Percentiles rank a stretch among this genome's conserved stretches.
phyloP scores from a whole-genome alignment of 2,113 vertebrate species.

The Cygnus atratus region DNA sequence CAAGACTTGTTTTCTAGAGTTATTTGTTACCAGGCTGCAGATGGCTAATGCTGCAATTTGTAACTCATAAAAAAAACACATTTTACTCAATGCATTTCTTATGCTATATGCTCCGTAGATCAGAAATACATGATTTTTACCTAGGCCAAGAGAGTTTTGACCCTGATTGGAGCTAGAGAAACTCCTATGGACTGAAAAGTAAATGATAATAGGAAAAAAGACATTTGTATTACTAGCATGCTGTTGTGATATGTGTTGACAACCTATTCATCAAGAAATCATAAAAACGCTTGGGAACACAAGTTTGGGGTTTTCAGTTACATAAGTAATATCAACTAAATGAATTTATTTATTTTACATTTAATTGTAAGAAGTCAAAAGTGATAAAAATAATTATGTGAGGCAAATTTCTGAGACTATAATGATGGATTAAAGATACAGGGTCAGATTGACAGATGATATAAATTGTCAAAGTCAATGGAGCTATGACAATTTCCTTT shows the following conservation, averaged over 20 bases:
- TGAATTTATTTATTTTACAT: neutral
- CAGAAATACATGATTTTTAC: neutral
- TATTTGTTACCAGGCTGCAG: slow-evolving; percentile 23
- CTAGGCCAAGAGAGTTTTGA: neutral
- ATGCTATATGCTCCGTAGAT: neutral
- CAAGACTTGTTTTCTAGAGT: slow-evolving; percentile 38
- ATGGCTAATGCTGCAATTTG: neutral
- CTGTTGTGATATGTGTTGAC: neutral
- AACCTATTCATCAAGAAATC: neutral
- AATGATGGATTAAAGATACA: neutral
- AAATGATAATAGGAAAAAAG: neutral
- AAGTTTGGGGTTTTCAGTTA: neutral
- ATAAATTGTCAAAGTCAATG: neutral
- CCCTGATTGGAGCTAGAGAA: neutral
- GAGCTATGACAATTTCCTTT: neutral
- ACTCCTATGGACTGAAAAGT: neutral
- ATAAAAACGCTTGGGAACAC: neutral
- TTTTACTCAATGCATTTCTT: neutral
- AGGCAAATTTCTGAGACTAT: neutral
- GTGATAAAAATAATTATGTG: neutral
- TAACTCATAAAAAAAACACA: neutral
- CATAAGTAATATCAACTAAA: neutral
- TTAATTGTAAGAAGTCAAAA: neutral
- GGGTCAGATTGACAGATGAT: neutral
- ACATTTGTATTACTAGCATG: neutral